Evolutionary conservation across 1,140 invertebrate species (phyloP), one percentile per base, ranked within the genome.

Genomic region (Sitophilus oryzae): DNA sequence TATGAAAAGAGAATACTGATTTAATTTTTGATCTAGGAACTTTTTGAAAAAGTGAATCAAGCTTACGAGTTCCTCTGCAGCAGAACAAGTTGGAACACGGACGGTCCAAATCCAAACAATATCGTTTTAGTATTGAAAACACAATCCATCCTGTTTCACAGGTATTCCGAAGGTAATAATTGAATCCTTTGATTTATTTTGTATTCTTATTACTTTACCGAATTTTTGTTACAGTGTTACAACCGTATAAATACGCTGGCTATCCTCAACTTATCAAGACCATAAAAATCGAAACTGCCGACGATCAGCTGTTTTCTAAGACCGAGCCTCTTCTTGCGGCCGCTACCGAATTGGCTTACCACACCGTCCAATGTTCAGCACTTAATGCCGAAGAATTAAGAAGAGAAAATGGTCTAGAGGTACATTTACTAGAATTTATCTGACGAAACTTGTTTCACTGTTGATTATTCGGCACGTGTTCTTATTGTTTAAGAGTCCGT

Each of bases 1-100:
- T 19, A 44, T 23, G 23, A 42, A 8, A 42, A 42, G 18, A 42
- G 9, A 16, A 40, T 30, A 40, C 43, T 52, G 19, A 43, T 18
- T 46, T 21, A 20, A n/a, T 25, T 25, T 49, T 50, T 35, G 16
- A 52, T 73, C 19, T 63, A 92, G 85, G 90, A 93, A 67, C 88
- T 84, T 66, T 98, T 98, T 77, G 91, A 96, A 71, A 80, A 85
- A 67, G 93, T 96, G 2, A 96, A 95, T 74, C 86, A 88, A 73
- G 96, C 97, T 0, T 99, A 99, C 71, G 95, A 99, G 74, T 98
- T 98, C 72, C 74, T 99, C n/a, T 98, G 93, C 68, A 96, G 92
- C 67, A 79, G 91, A 56, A 86, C 84, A 66, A 84, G 87, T 9
- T 93, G 92, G 82, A 82, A 85, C 3, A 83, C 82, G 4, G 88